Conservation (phyloP, 2,797 vertebrate species). For the Carapus acus region DNA sequence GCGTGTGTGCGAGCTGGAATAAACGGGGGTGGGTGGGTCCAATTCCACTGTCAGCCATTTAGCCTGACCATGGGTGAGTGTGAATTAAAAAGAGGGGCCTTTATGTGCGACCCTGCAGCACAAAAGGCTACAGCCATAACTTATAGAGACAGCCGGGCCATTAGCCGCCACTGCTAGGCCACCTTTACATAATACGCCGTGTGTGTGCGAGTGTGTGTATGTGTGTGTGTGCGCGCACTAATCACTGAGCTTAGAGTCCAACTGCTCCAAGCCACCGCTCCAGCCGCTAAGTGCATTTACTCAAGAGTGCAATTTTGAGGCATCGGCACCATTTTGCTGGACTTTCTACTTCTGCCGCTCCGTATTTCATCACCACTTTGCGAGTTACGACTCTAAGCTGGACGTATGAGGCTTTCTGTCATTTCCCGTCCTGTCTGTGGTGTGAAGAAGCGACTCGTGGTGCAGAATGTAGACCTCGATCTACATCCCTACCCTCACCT, state of each 20-base stretch:
- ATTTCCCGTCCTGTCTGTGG: too few species aligned
- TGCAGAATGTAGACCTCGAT: too few species aligned
- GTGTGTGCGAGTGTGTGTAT: too few species aligned
- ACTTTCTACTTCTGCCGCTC: too few species aligned
- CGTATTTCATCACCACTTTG: too few species aligned
- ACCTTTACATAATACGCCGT: constrained; percentile 76
- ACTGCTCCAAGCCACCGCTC: constrained; percentile 37
- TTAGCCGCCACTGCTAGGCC: constrained; percentile 66
- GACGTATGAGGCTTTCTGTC: too few species aligned
- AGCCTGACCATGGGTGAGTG: constrained; percentile 74
- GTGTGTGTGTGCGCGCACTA: too few species aligned
- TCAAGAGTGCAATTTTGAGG: neutral
- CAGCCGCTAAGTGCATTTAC: constrained; percentile 10
- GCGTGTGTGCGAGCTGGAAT: constrained; percentile 51
- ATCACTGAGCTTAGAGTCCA: constrained; percentile 67
- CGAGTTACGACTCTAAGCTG: too few species aligned
- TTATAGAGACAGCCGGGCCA: constrained; percentile 72
- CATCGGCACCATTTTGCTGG: neutral
- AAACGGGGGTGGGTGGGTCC: constrained; percentile 64
- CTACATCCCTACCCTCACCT: too few species aligned
- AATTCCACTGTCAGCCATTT: constrained; percentile 76
- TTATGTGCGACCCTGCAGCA: constrained; percentile 76
- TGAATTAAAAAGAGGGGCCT: constrained; percentile 78
- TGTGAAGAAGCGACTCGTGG: too few species aligned
- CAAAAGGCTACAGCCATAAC: constrained; percentile 78